Evolutionary conservation across 2,113 vertebrate species (phyloP), one percentile per base, ranked within the genome.

Genomic region (Pollimyrus isidori): DNA sequence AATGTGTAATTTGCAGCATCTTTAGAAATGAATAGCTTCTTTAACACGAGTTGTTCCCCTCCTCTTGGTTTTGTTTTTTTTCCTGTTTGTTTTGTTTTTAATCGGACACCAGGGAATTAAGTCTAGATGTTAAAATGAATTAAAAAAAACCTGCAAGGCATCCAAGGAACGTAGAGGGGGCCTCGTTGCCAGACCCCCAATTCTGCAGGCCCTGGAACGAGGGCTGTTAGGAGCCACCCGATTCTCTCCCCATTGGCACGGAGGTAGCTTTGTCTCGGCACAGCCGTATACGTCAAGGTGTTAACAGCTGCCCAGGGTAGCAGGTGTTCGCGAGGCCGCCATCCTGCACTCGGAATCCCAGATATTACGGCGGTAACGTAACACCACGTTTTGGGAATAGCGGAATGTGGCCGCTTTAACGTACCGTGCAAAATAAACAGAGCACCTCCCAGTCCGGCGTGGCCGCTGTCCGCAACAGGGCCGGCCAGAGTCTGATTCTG

Each of bases 381-480:
- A 96, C 92, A 94, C 95, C 92, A 90, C 91, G 93, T 26, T 95
- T 94, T 95, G 94, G 93, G 95, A 96, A 93, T 95, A 95, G 91
- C 94, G 92, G 95, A 96, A 95, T 96, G 96, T 91, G 91, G 92
- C 92, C 92, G 15, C 94, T 94, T 96, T 95, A 95, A 95, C 95
- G 95, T 95, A 96, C 94, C 93, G 93, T 91, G 91, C 94, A 92
- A 92, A 92, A 91, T 93, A 94, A 94, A 92, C 92, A 94, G 91
- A 88, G 94, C 90, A 5, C 90, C 69, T 53, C 91, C 91, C 91
- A 92, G 84, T 42, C 90, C 88, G 91, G 88, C 46, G 88, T 76
- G 91, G 90, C 92, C 94, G 90, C 92, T 92, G 89, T 91, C 86
- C n/a, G 65, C 39, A 50, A 91, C 82, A 86, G 83, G 17, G 83